These are phyloP conservation scores for Chrysopilus asiliformis DNA, from an alignment of 2,888 invertebrate species.

Conservation along the genomic window DNA sequence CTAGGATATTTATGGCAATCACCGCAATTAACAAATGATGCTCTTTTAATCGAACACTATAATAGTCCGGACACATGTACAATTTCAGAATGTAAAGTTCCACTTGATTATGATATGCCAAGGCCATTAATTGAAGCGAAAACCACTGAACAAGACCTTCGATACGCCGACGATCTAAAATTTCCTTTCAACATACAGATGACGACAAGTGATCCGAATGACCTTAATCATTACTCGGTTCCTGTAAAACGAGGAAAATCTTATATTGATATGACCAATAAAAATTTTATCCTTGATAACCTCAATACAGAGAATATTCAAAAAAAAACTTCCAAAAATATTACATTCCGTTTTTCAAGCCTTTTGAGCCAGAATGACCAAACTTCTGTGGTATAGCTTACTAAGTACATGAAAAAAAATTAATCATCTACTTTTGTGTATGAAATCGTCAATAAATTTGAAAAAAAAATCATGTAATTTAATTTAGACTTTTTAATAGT, in stretches of 20 bases:
- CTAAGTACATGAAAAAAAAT: too few species aligned
- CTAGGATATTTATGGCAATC: constrained; percentile 32
- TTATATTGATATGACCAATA: constrained; percentile 34
- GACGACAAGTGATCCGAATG: constrained; percentile 3
- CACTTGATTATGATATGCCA: constrained; percentile 32
- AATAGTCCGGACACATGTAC: constrained; percentile 14
- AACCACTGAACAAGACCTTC: constrained; percentile 27
- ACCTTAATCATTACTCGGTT: constrained; percentile 24
- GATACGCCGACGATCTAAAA: constrained; percentile 33
- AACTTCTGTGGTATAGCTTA: too few species aligned
- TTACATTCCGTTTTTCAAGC: constrained; percentile 35
- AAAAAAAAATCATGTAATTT: too few species aligned
- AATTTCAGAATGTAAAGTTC: constrained; percentile 4
- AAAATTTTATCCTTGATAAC: constrained; percentile 30
- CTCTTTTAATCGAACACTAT: constrained; percentile 12
- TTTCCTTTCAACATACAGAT: constrained; percentile 27
- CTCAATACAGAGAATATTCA: constrained; percentile 32
- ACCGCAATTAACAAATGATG: constrained; percentile 27
- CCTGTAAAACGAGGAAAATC: constrained; percentile 32
- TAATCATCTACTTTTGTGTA: too few species aligned
- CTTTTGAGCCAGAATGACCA: constrained; percentile 31
- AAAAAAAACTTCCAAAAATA: constrained; percentile 33
- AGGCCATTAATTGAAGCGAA: constrained; percentile 28
- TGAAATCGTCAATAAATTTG: too few species aligned
- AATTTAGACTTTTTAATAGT: too few species aligned